phyloP scores from a whole-genome alignment of 2,888 invertebrate species.

The Aporophyla nigra region DNA sequence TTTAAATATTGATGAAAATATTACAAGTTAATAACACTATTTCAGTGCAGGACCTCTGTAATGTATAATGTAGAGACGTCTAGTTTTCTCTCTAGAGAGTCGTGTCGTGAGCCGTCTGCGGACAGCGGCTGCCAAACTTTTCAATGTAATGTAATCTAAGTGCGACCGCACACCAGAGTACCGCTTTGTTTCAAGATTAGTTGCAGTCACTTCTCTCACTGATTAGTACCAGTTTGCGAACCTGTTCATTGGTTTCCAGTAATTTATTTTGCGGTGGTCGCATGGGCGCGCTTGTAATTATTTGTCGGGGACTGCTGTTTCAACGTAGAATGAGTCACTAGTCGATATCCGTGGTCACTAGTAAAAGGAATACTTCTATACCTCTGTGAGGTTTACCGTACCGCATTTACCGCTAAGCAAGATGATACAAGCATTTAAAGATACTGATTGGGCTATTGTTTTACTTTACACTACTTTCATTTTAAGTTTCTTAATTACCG shows the following conservation, averaged over 20 bases:
- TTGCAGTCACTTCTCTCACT: constrained; percentile 42
- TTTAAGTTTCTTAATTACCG: constrained; percentile 2
- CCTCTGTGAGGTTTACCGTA: neutral
- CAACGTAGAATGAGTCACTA: constrained; percentile 23
- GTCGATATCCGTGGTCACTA: no score
- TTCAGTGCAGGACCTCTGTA: constrained; percentile 47
- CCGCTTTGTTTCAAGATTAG: constrained; percentile 64
- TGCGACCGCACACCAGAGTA: constrained; percentile 11
- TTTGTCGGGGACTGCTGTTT: constrained; percentile 18
- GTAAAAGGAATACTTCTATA: constrained; percentile 6
- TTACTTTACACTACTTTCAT: constrained; percentile 4
- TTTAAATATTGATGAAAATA: constrained; percentile 56
- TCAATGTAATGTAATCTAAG: constrained; percentile 26
- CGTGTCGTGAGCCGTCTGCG: constrained; percentile 73
- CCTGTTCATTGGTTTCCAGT: constrained; percentile 40
- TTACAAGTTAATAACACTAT: constrained; percentile 54
- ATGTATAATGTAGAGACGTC: constrained; percentile 50
- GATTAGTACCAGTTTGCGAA: constrained; percentile 48
- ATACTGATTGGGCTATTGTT: neutral
- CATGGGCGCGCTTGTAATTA: constrained; percentile 21
- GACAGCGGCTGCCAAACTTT: constrained; percentile 77
- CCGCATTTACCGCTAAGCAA: neutral
- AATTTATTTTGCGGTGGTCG: constrained; percentile 46
- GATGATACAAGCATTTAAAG: neutral
- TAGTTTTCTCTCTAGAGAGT: constrained; percentile 65